These are phyloP conservation scores for Vidua macroura DNA, from an alignment of 2,113 vertebrate genomes.

Conservation along the genomic window DNA sequence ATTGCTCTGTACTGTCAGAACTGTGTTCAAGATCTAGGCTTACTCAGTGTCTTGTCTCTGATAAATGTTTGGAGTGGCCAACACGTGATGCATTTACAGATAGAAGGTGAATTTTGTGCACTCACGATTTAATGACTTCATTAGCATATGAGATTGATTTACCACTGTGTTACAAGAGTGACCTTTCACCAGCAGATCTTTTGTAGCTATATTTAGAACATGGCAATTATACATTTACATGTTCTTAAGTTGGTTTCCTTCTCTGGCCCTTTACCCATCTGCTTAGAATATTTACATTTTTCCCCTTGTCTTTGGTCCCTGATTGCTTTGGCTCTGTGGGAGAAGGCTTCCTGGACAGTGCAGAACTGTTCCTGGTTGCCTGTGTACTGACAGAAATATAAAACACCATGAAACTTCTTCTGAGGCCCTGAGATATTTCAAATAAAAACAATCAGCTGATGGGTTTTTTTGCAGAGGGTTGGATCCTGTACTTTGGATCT, in stretches of 20 bases:
- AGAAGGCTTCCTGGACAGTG: not conserved
- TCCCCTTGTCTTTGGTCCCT: not conserved
- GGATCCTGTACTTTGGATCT: not conserved
- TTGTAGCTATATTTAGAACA: not conserved
- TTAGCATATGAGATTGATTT: constrained; percentile 12
- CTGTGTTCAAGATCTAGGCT: not conserved
- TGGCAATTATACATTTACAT: not conserved
- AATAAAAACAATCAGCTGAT: not conserved
- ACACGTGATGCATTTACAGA: not conserved
- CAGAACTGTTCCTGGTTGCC: not conserved
- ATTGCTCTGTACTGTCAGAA: not conserved
- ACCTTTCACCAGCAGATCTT: constrained; percentile 19
- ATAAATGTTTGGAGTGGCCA: not conserved
- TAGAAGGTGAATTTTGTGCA: not conserved
- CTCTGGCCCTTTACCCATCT: not conserved
- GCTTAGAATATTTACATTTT: not conserved
- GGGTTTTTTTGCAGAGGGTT: not conserved
- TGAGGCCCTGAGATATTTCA: not conserved
- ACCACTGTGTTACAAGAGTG: not conserved
- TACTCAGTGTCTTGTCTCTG: not conserved
- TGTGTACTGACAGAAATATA: not conserved
- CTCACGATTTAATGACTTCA: not conserved
- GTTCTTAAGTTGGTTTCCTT: not conserved
- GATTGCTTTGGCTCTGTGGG: not conserved
- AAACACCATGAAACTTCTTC: not conserved